Percentiles rank a stretch among this genome's conserved stretches.
Evolutionary conservation across 1,140 invertebrate genomes (phyloP).

Genomic region (Caenorhabditis latens): DNA sequence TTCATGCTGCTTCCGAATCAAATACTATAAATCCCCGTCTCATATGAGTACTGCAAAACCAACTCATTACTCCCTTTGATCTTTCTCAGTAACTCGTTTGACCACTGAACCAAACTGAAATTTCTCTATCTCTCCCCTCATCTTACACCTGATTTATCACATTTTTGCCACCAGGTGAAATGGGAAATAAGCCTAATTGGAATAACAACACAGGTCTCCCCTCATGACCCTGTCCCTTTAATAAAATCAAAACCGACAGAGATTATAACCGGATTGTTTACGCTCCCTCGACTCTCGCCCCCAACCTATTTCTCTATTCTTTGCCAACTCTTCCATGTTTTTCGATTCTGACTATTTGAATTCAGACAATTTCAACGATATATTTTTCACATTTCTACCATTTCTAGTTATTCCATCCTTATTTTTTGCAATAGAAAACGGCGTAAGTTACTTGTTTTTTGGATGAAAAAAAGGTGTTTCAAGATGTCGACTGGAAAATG

Average conservation of each 20-base stretch:
- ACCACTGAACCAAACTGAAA: too few relatives aligned
- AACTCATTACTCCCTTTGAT: too few relatives aligned
- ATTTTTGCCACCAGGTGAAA: neutral
- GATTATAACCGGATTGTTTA: constrained; percentile 15
- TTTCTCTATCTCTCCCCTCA: too few relatives aligned
- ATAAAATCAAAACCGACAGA: neutral
- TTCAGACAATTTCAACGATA: neutral
- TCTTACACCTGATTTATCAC: neutral
- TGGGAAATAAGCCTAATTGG: neutral
- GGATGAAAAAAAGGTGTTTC: neutral
- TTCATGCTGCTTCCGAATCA: too few relatives aligned
- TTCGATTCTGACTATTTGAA: neutral
- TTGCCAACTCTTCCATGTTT: neutral
- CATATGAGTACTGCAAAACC: too few relatives aligned
- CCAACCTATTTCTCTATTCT: neutral
- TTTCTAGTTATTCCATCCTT: neutral
- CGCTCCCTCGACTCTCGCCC: neutral
- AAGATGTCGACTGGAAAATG: too few relatives aligned
- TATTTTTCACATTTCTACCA: neutral
- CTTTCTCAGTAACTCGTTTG: too few relatives aligned
- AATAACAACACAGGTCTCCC: neutral
- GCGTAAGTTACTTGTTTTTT: neutral
- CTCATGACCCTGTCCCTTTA: too few relatives aligned
- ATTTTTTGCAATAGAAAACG: neutral
- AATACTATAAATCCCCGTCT: too few relatives aligned